phyloP scores from a whole-genome alignment of 2,888 invertebrate species.

The Pollenia angustigena region DNA sequence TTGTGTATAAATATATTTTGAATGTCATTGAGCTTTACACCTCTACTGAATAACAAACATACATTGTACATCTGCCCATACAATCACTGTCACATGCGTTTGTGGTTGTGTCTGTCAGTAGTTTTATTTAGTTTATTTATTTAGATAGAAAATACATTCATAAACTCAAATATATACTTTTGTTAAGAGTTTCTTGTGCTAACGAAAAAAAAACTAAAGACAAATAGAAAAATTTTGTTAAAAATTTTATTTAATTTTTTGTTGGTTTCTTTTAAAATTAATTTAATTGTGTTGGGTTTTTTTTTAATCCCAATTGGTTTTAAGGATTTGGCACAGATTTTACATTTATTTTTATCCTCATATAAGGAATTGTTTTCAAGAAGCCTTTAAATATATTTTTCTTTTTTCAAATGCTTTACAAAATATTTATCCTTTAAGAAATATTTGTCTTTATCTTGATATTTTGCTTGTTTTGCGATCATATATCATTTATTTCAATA shows the following conservation, averaged over 20 bases:
- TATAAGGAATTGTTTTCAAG: no score
- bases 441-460: slow-evolving; percentile 7
- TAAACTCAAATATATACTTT: no score
- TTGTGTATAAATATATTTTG: slow-evolving; percentile 13
- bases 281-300: slow-evolving; percentile 10
- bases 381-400: no score
- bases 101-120: not conserved
- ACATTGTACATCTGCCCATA: no score
- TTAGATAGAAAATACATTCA: not conserved
- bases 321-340: slow-evolving; percentile 12
- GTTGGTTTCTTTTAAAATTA: not conserved
- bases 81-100: no score
- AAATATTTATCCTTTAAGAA: no score
- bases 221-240: not conserved
- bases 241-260: not conserved
- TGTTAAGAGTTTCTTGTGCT: no score
- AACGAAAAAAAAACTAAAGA: not conserved
- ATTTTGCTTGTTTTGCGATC: not conserved
- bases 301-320: slow-evolving; percentile 29
- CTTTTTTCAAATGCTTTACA: no score
- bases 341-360: not conserved
- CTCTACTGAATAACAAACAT: no score
- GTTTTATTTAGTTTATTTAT: slow-evolving; percentile 7
- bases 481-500: not conserved
- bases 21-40: slow-evolving; percentile 8